These are phyloP conservation scores for Stratiomys singularior DNA, from an alignment of 2,888 invertebrate genomes.

Conservation along the genomic window DNA sequence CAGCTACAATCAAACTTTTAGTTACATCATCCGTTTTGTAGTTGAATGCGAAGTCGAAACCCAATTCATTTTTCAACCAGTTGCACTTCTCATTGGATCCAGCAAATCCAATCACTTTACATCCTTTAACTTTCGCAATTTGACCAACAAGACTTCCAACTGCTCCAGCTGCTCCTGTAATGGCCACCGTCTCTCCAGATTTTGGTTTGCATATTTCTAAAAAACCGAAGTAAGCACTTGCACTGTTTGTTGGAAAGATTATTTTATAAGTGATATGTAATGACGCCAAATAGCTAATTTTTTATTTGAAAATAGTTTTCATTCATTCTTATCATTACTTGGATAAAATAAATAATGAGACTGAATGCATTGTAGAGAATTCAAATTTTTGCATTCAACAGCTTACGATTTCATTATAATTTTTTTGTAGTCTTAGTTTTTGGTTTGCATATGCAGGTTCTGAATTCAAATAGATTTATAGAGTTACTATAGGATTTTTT, in stretches of 20 bases:
- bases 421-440: too few relatives aligned
- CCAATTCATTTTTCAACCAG: conserved; percentile 74
- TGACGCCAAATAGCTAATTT: too few relatives aligned
- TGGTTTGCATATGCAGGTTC: too few relatives aligned
- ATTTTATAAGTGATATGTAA: too few relatives aligned
- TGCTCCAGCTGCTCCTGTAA: conserved; percentile 81
- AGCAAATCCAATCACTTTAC: conserved; percentile 77
- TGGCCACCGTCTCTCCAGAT: conserved; percentile 77
- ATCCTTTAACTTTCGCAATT: conserved; percentile 78
- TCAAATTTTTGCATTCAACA: too few relatives aligned
- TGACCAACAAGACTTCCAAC: conserved; percentile 83
- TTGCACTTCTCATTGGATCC: conserved; percentile 77
- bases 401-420: too few relatives aligned
- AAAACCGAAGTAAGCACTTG: conserved; percentile 80
- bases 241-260: conserved; percentile 64
- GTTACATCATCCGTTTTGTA: conserved; percentile 73
- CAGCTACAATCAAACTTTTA: conserved; percentile 69
- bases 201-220: conserved; percentile 77
- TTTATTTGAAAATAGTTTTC: too few relatives aligned
- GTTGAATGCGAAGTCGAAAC: conserved; percentile 77
- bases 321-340: too few relatives aligned
- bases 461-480: too few relatives aligned
- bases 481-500: too few relatives aligned
- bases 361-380: too few relatives aligned
- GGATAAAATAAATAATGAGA: too few relatives aligned